Conservation (phyloP, 2,888 invertebrate species). For the Pycnomerus fuliginosus region DNA sequence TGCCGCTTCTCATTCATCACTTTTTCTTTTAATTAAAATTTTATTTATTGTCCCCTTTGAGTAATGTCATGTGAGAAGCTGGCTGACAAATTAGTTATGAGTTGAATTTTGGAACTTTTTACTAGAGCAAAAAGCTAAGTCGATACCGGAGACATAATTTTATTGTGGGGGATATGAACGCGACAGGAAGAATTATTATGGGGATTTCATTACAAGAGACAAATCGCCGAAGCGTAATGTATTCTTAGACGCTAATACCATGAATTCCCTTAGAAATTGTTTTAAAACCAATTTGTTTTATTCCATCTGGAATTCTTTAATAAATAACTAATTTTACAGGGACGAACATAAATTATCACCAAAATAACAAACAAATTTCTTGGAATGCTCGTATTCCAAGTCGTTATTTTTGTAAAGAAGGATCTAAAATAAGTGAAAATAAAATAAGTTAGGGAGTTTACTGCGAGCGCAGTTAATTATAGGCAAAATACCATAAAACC, state of each 20-base stretch:
- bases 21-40: constrained; percentile 20
- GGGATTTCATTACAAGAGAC: constrained; percentile 18
- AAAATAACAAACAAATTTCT: constrained; percentile 16
- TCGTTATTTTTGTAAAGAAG: constrained; percentile 17
- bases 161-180: constrained; percentile 17
- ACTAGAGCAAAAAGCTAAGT: constrained; percentile 6
- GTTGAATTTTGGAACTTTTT: constrained; percentile 9
- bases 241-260: constrained; percentile 11
- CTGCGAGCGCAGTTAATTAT: too few species aligned
- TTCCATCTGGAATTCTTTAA: constrained; percentile 8
- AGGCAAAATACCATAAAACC: too few species aligned
- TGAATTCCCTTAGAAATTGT: constrained; percentile 13
- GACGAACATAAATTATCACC: constrained; percentile 12
- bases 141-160: constrained; percentile 14
- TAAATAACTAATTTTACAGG: constrained; percentile 17
- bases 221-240: constrained; percentile 4
- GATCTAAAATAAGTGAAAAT: too few species aligned
- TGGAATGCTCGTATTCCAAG: constrained; percentile 16
- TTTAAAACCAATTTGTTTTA: constrained; percentile 17
- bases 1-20: constrained; percentile 8
- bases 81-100: constrained; percentile 19
- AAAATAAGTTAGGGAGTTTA: too few species aligned
- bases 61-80: constrained; percentile 8
- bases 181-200: constrained; percentile 10
- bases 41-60: constrained; percentile 13